Conservation (phyloP, 1,140 invertebrate genomes). For the Zaprionus vittiger region DNA sequence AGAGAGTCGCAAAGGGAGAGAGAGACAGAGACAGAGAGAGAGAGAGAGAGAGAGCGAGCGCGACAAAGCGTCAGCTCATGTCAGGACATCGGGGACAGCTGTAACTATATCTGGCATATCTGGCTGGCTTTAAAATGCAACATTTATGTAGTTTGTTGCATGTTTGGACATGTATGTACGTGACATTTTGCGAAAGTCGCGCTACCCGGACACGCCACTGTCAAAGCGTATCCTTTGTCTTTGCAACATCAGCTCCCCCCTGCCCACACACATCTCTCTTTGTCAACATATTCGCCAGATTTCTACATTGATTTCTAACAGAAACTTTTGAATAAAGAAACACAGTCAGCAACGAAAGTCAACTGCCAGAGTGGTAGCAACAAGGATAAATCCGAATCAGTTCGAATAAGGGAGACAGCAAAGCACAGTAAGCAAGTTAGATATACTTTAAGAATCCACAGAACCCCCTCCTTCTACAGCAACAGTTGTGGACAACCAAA, state of each 20-base stretch:
- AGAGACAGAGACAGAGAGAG: neutral
- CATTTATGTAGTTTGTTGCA: slow-evolving; percentile 74
- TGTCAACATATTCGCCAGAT: neutral
- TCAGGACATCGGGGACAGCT: slow-evolving; percentile 29
- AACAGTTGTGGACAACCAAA: neutral
- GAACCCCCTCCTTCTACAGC: too few relatives aligned
- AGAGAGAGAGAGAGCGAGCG: neutral
- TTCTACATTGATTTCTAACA: slow-evolving; percentile 5
- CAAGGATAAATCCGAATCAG: neutral
- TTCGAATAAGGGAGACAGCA: neutral
- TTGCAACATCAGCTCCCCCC: neutral
- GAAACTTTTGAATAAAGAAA: neutral
- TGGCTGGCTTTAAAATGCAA: slow-evolving; percentile 59
- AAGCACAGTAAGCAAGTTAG: neutral
- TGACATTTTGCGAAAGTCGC: slow-evolving; percentile 69
- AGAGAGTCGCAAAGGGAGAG: neutral
- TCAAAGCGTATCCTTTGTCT: slow-evolving; percentile 8
- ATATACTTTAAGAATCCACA: neutral
- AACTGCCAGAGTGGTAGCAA: neutral
- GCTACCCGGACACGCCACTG: slow-evolving; percentile 12
- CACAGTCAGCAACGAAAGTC: neutral
- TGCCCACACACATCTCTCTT: neutral
- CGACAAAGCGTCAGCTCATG: slow-evolving; percentile 11
- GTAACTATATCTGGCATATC: slow-evolving; percentile 10
- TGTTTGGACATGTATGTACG: slow-evolving; percentile 78